Conservation (phyloP, 2,797 vertebrate species). For the Poecile montanus region DNA sequence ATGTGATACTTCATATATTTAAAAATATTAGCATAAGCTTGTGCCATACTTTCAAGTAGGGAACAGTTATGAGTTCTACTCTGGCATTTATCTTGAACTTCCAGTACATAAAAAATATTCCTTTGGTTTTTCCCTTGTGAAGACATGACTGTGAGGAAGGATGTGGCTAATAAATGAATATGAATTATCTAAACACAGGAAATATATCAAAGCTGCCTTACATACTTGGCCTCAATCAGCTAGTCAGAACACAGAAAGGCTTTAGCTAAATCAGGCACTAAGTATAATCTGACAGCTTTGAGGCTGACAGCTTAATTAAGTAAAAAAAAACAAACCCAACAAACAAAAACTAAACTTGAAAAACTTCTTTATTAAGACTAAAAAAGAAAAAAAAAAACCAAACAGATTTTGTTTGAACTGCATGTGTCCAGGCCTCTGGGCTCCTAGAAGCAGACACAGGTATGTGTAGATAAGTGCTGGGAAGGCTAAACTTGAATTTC, state of each 20-base stretch:
- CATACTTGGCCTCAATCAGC: background rate
- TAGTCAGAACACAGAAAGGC: background rate
- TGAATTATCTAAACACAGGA: background rate
- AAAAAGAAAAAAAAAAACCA: background rate
- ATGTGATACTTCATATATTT: background rate
- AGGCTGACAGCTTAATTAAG: background rate
- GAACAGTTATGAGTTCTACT: background rate
- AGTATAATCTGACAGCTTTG: background rate
- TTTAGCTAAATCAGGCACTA: background rate
- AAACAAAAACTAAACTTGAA: background rate
- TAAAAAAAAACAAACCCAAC: fast-evolving
- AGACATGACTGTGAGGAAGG: background rate
- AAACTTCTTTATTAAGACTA: background rate
- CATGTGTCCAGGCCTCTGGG: background rate
- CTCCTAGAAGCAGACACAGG: background rate
- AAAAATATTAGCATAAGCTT: background rate
- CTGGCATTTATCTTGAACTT: background rate
- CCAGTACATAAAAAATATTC: background rate
- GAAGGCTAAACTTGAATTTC: background rate
- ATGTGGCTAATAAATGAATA: background rate
- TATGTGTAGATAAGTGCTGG: background rate
- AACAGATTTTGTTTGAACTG: background rate
- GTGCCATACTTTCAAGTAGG: background rate
- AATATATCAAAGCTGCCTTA: background rate
- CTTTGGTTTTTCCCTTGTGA: background rate